A percentile compares a stretch with the other conserved stretches of the same genome.
Conservation (phyloP, 2,113 vertebrate species). For the Epinephelus cyanopodus region DNA sequence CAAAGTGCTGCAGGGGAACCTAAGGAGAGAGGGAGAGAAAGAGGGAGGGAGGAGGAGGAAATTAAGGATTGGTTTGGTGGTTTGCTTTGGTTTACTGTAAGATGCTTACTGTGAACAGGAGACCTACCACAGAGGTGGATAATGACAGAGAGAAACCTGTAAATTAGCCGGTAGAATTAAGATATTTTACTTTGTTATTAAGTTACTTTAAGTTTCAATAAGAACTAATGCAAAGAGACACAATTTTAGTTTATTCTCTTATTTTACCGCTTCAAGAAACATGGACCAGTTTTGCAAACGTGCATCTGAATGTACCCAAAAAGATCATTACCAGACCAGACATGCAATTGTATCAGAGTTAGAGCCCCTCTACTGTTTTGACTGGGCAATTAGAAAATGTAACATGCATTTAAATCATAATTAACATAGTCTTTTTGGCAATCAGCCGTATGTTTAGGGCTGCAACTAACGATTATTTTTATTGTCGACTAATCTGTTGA, state of each 20-base stretch:
- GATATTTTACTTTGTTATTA: neutral
- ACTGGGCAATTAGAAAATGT: too few relatives aligned
- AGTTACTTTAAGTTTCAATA: neutral
- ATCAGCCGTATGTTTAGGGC: too few relatives aligned
- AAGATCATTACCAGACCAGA: too few relatives aligned
- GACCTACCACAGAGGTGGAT: neutral
- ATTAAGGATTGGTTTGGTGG: slow-evolving; percentile 22
- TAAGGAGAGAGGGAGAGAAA: slow-evolving; percentile 53
- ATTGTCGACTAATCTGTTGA: too few relatives aligned
- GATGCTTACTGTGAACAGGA: neutral
- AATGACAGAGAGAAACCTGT: neutral
- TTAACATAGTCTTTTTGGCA: too few relatives aligned
- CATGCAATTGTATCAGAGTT: too few relatives aligned
- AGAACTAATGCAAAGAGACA: neutral
- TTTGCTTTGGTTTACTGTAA: slow-evolving; percentile 21
- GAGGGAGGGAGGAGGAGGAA: neutral
- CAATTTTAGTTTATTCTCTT: neutral
- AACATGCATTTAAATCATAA: too few relatives aligned
- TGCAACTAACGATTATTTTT: too few relatives aligned
- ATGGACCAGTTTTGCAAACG: neutral
- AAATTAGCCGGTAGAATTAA: neutral
- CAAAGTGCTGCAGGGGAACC: slow-evolving; percentile 79
- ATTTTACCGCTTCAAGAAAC: neutral
- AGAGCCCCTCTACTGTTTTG: too few relatives aligned
- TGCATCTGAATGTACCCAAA: too few relatives aligned